Base-by-base conservation (phyloP, 2,888 invertebrate species). In the Erebia ligea region DNA sequence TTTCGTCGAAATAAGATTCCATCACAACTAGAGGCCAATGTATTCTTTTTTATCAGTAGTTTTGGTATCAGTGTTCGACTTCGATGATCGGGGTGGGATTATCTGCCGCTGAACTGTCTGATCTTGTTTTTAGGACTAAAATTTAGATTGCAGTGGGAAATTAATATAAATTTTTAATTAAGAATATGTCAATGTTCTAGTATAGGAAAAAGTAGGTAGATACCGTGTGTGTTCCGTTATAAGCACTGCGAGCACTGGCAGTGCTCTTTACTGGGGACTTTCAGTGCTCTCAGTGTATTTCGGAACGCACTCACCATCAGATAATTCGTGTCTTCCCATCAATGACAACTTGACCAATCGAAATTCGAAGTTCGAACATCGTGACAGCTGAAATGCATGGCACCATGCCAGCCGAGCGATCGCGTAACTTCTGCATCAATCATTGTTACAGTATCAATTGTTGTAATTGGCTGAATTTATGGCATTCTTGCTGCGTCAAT, bases 21-120 rank as follows among this genome's bases (percentile, higher is more conserved):
- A 92, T 92, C 86, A 92, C 92, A 90, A 81, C 81, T 81, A 83
- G 81, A 81, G 83, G 76, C 80, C 82, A 85, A 85, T 86, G 84
- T 83, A 83, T 81, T 83, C 82, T 79, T 80, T 81, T 81, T 77
- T 75, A 79, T 77, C 75, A 76, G 69, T 69, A 71, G 64, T 70
- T 73, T 68, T 63, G 56, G 61, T 67, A 57, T 72, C 54, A 70
- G 58, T 62, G 69, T 70, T 56, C 54, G 34, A 71, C 61, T 70
- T 56, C 54, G 34, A 71, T 64, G 58, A 64, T 72, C 50, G 48
- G 62, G 54, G 25, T 45, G n/a, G 21, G 62, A 50, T 68, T 68
- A 62, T 62, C 59, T 69, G 57, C 58, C 48, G 50, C 34, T 25
- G 19, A 59, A 54, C 58, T 19, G 54, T 64, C 61, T 54, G 54